Evolutionary conservation across 2,113 vertebrate genomes (phyloP), one percentile per base, ranked within the genome.

Genomic region (Serinus canaria): DNA sequence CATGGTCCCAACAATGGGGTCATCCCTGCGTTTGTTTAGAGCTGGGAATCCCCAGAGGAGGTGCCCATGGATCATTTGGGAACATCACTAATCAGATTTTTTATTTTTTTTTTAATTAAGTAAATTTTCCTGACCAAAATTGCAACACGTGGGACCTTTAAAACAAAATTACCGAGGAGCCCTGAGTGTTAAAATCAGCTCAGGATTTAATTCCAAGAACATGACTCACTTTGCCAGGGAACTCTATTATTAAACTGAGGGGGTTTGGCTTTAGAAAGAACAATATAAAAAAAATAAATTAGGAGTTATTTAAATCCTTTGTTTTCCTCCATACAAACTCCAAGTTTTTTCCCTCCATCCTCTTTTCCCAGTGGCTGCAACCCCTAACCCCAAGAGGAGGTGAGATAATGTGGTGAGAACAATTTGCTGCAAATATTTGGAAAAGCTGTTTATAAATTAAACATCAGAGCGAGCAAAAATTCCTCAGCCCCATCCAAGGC

Each of bases 1-100:
- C 44, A 4, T 0, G 14, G 15, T 11, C 55, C 64, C 73, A 60
- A 24, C 13, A 11, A 7, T 0, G 0, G 27, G n/a, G 4, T 39
- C 15, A 19, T 59, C 21, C 21, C 21, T 25, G 6, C 2, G 0
- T 72, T 79, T 47, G 11, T 37, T 58, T 27, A 43, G 31, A 58
- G 9, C 31, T 37, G 35, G 5, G 33, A 67, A 63, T 53, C 24
- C 2, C 0, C 4, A 0, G 28, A 23, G 3, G 24, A 69, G 28
- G 24, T 21, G 11, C 15, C 49, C 28, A 33, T 9, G 28, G 35
- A 20, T 62, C 14, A 3, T 75, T 82, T 87, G 52, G 58, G 21
- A 50, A 33, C 44, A 30, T 39, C 20, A 9, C 5, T 16, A 67
- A 21, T 6, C 9, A 19, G 6, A 18, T 15, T 44, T 37, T 37